Conservation (phyloP, 2,113 vertebrate species). For the Myodes glareolus region DNA sequence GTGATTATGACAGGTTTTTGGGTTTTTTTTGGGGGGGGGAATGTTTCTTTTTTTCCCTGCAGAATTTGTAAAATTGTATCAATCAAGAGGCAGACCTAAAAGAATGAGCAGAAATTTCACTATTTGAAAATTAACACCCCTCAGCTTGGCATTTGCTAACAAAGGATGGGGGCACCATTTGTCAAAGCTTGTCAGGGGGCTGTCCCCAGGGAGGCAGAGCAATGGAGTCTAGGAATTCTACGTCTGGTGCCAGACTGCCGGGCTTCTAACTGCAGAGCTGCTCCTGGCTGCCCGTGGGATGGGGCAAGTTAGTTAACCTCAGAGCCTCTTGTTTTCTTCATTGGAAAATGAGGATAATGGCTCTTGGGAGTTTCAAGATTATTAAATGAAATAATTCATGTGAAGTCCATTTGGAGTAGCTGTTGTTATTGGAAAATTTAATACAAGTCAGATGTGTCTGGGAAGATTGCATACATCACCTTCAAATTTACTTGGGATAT, state of each 20-base stretch:
- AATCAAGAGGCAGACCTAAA: conserved; percentile 28
- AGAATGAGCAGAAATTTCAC: conserved; percentile 34
- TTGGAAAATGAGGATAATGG: conserved; percentile 1
- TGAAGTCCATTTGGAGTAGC: background rate
- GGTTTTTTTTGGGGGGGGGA: background rate
- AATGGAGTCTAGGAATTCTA: background rate
- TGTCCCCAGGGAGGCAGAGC: conserved; percentile 7
- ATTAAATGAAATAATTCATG: conserved; percentile 32
- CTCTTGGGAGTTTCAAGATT: conserved; percentile 13
- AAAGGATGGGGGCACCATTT: conserved; percentile 48
- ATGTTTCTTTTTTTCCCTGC: background rate
- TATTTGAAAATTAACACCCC: conserved; percentile 58
- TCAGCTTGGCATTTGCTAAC: conserved; percentile 49
- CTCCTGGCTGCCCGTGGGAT: background rate
- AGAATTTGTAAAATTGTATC: conserved; percentile 22
- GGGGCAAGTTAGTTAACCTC: conserved; percentile 25
- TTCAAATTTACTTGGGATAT: background rate
- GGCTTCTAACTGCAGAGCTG: conserved; percentile 24
- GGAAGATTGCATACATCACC: background rate
- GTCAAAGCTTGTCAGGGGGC: conserved; percentile 53
- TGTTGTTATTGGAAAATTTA: conserved; percentile 36
- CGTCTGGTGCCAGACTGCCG: conserved; percentile 66
- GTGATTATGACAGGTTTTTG: background rate
- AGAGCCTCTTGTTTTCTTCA: background rate
- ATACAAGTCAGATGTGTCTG: background rate